Evolutionary conservation across 2,113 vertebrate genomes (phyloP), one percentile per base, ranked within the genome.

Genomic region (Thomomys bottae): DNA sequence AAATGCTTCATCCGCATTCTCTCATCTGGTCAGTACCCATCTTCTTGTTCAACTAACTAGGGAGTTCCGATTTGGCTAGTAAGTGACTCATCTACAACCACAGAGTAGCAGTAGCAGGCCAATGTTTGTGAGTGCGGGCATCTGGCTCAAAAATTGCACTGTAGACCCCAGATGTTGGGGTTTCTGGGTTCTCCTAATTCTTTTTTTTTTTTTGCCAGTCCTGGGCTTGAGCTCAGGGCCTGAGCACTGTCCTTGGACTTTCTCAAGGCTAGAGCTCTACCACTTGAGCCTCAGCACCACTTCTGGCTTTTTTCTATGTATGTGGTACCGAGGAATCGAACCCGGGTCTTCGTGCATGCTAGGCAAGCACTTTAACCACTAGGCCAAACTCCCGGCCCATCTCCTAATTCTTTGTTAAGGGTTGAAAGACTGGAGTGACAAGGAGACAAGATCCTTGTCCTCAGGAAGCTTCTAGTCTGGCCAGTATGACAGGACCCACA

Each of bases 381-480:
- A n/a, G n/a, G n/a, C n/a, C n/a, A n/a, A n/a, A n/a, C n/a, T n/a
- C n/a, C n/a, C n/a, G n/a, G n/a, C n/a, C n/a, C n/a, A n/a, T n/a
- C 66, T 68, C 63, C 34, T 3, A 7, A 36, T 11, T 0, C 3
- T 42, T 67, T 28, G 3, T 67, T 38, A 59, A 87, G 61, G n/a
- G 26, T 24, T 59, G 64, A 86, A 66, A 40, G 87, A 1, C 83
- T 68, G 3, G 34, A 78, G 73, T 84, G 68, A 28, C 68, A 86
- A 89, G 24, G 26, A 91, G 28, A 10, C 28, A 7, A 21, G 42
- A 6, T 38, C 20, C 66, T 42, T 82, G 70, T 2, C 89, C 21
- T 76, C 70, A 30, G 57, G 87, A 61, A 77, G 64, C 82, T 67
- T 92, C 91, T 34, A 49, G 54, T n/a, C 45, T 73, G 70, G 77